phyloP scores from a whole-genome alignment of 2,888 invertebrate species.

The Nomada hirtipes region DNA sequence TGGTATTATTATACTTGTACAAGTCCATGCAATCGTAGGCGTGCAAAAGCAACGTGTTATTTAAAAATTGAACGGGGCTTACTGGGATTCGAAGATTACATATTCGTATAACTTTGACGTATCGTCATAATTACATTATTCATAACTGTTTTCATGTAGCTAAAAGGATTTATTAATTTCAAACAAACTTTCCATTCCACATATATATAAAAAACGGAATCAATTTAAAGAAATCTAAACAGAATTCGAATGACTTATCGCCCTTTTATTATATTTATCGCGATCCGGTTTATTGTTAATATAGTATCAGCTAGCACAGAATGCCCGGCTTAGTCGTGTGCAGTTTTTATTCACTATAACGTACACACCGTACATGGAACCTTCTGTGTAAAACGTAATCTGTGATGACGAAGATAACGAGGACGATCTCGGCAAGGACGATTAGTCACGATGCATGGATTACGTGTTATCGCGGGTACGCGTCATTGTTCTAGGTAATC shows the following conservation, averaged over 20 bases:
- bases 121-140: background rate
- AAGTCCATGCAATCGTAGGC: background rate
- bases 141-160: background rate
- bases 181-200: background rate
- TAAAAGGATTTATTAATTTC: background rate
- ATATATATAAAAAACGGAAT: background rate
- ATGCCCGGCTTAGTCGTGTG: constrained; percentile 4
- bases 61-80: background rate
- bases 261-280: background rate
- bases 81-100: background rate
- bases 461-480: constrained; percentile 62
- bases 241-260: too few species aligned
- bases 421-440: constrained; percentile 63
- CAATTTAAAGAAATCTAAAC: background rate
- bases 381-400: constrained; percentile 39
- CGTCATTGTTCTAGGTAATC: constrained; percentile 69
- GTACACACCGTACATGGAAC: background rate
- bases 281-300: background rate
- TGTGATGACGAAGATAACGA: constrained; percentile 61
- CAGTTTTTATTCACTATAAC: background rate
- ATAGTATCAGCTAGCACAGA: background rate
- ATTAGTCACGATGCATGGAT: constrained; percentile 63
- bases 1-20: background rate
- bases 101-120: background rate
- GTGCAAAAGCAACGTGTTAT: background rate